These are phyloP conservation scores for Synanthedon myopaeformis DNA, from an alignment of 2,888 invertebrate species.

Conservation along the genomic window DNA sequence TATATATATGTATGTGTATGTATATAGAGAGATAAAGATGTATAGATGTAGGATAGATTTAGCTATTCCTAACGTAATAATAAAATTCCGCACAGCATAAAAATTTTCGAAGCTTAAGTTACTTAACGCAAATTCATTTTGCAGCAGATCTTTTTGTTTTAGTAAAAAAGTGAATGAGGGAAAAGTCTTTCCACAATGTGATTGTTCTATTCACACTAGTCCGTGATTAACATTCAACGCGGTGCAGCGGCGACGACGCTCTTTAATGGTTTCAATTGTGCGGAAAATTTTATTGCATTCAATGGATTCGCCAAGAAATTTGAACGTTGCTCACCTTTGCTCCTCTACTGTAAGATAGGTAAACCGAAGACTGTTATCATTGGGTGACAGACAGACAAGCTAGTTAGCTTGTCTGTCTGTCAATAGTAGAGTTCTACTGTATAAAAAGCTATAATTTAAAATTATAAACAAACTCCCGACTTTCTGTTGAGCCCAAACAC, in stretches of 20 bases:
- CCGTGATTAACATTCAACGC: constrained; percentile 57
- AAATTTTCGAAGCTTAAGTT: not conserved
- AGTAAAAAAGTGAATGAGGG: constrained; percentile 28
- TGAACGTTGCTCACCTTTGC: not conserved
- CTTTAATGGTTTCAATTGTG: constrained; percentile 66
- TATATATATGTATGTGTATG: too few relatives aligned
- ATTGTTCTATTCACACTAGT: constrained; percentile 62
- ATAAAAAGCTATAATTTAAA: too few relatives aligned
- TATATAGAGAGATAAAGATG: too few relatives aligned
- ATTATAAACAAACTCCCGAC: too few relatives aligned
- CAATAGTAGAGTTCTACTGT: too few relatives aligned
- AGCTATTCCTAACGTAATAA: too few relatives aligned
- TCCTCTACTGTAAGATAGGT: not conserved
- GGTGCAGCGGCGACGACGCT: constrained; percentile 44
- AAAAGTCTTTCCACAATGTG: constrained; percentile 44
- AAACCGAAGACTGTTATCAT: not conserved
- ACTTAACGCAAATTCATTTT: constrained; percentile 1
- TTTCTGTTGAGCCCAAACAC: too few relatives aligned
- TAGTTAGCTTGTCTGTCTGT: too few relatives aligned
- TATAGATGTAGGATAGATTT: too few relatives aligned
- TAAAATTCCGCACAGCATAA: not conserved
- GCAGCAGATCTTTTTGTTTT: constrained; percentile 20
- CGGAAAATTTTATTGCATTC: constrained; percentile 67
- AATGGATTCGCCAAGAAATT: constrained; percentile 24
- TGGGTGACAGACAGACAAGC: too few relatives aligned